Conservation (phyloP, 2,113 vertebrate genomes). For the Salvator merianae region DNA sequence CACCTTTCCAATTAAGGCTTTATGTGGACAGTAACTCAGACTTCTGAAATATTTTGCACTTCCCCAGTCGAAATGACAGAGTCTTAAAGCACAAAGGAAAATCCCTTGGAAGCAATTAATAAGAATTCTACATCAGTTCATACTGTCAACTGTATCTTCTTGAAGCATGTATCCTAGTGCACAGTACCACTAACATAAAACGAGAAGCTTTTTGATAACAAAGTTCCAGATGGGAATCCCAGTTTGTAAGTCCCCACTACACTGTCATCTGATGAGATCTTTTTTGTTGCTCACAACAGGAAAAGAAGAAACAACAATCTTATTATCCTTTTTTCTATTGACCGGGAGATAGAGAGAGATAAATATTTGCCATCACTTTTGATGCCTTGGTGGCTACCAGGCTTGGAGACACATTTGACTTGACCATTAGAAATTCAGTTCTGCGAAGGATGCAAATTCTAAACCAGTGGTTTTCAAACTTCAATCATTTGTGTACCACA, state of each 20-base stretch:
- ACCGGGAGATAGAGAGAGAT: slow-evolving; percentile 26
- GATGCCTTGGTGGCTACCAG: slow-evolving; percentile 40
- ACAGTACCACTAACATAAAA: slow-evolving; percentile 36
- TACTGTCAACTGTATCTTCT: neutral
- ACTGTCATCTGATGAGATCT: slow-evolving; percentile 57
- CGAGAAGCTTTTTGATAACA: slow-evolving; percentile 40
- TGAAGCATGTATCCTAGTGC: slow-evolving; percentile 1
- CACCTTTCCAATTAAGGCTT: neutral
- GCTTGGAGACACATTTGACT: slow-evolving; percentile 31
- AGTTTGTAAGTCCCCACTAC: slow-evolving; percentile 51
- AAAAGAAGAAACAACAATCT: slow-evolving; percentile 48
- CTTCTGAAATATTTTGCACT: neutral
- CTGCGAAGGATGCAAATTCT: slow-evolving; percentile 2
- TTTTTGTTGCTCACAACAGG: slow-evolving; percentile 51
- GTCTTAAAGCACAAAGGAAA: neutral
- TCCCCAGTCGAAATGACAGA: neutral
- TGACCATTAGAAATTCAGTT: slow-evolving; percentile 36
- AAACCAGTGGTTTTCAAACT: neutral
- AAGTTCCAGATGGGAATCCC: slow-evolving; percentile 50
- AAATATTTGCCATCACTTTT: slow-evolving; percentile 48
- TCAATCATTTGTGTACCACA: too few relatives aligned
- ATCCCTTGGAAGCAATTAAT: neutral
- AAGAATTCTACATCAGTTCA: neutral
- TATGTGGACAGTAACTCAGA: too few relatives aligned
- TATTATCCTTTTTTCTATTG: slow-evolving; percentile 43